Base-by-base conservation (phyloP, 2,888 invertebrate species). In the Diarsia dahlii region DNA sequence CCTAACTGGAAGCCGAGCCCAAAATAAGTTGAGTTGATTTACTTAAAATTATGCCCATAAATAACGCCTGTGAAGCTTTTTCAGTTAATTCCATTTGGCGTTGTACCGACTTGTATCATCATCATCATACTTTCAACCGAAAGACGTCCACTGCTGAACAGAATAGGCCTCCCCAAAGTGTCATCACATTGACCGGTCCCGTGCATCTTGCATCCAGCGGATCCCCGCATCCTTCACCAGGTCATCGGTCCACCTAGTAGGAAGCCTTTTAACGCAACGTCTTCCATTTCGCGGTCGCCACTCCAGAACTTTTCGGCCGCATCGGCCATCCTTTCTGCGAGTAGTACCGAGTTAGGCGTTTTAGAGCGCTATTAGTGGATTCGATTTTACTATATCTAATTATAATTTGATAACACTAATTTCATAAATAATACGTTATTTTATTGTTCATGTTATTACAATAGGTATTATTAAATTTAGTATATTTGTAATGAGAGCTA, bases 381-480 rank as follows among this genome's bases (percentile, higher is more conserved):
- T 78, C 8, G 1, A 72, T 50, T 50, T 65, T n/a, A 60, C 20
- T 69, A 66, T 70, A 74, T 1, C 45, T 63, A 63, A 18, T 8
- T 39, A 39, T 39, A 71, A 63, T 71, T 74, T 45, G 2, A 34
- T 68, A 70, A 45, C 52, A 65, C 48, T 81, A 78, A 86, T 60
- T 74, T 77, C 45, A 83, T 81, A 83, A 83, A 85, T 82, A 86
- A 84, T 82, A 86, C 71, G 75, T 86, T 75, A 74, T 77, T 63
- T 80, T 84, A 84, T 87, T 87, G 85, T 82, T 87, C 85, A 75
- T 72, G 73, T 79, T 76, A 67, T 71, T 72, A 81, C n/a, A 73
- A 60, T 75, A 62, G 3, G 39, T 50, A 58, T 68, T 56, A 60
- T 54, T 62, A 68, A 46, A 60, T 52, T 13, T 28, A 68, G 54